Evolutionary conservation across 2,797 vertebrate species (phyloP).

Genomic region (Xerus rutilus): DNA sequence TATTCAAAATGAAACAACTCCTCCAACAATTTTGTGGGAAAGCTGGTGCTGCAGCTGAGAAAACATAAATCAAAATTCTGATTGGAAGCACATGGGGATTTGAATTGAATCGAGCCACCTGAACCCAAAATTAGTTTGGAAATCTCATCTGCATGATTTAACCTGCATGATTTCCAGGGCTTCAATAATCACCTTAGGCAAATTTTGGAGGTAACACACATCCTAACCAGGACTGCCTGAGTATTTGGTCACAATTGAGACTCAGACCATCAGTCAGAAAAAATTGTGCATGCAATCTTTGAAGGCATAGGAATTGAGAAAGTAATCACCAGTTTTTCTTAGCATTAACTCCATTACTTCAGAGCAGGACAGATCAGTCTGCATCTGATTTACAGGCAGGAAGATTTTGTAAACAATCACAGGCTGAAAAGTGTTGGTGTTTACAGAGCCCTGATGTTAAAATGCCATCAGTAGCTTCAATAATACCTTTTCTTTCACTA

Average conservation of each 20-base stretch:
- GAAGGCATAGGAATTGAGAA: not conserved
- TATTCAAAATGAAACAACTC: not conserved
- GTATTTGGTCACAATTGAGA: not conserved
- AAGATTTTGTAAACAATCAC: constrained; percentile 63
- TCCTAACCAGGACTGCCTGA: not conserved
- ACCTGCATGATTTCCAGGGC: not conserved
- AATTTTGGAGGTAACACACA: constrained; percentile 17
- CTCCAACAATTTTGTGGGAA: not conserved
- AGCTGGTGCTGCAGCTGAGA: constrained; percentile 36
- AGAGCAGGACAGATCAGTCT: constrained; percentile 36
- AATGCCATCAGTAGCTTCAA: constrained; percentile 35
- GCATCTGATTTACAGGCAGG: not conserved
- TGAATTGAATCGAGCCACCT: constrained; percentile 60
- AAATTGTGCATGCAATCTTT: constrained; percentile 8
- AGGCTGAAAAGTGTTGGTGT: not conserved
- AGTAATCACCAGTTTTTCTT: constrained; percentile 47
- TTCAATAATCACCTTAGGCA: constrained; percentile 44
- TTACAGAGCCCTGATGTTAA: constrained; percentile 46
- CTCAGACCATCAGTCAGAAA: constrained; percentile 30
- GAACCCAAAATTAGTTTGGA: constrained; percentile 65
- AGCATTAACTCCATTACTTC: constrained; percentile 35
- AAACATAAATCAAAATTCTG: constrained; percentile 40
- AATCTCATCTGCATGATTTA: constrained; percentile 57
- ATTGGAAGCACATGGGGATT: constrained; percentile 7
- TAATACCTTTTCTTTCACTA: constrained; percentile 22